Conservation (phyloP, 2,113 vertebrate species). For the Gambusia affinis region DNA sequence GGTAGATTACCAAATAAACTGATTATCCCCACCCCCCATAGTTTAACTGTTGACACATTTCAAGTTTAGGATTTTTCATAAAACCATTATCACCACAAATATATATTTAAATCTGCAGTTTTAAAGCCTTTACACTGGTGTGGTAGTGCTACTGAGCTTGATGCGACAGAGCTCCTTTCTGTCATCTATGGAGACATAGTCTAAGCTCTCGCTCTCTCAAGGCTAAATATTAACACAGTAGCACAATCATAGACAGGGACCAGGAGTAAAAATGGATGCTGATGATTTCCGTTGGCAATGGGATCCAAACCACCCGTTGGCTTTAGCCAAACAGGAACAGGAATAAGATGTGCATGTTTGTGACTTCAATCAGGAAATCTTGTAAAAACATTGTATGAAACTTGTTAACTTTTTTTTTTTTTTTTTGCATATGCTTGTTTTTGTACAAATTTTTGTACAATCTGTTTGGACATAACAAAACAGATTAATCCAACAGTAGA, state of each 20-base stretch:
- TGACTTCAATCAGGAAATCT: conserved; percentile 60
- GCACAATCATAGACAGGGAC: conserved; percentile 51
- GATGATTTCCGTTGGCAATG: conserved; percentile 81
- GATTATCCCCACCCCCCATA: conserved; percentile 47
- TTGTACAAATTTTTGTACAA: conserved; percentile 78
- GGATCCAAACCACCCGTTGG: conserved; percentile 58
- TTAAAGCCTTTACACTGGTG: conserved; percentile 51
- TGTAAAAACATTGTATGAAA: conserved; percentile 82
- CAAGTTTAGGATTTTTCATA: conserved; percentile 67
- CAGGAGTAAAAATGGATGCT: conserved; percentile 74
- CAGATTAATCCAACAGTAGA: conserved; percentile 19
- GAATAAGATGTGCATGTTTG: conserved; percentile 59
- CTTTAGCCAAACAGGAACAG: conserved; percentile 54
- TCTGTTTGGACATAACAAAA: conserved; percentile 75
- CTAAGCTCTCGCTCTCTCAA: conserved; percentile 40
- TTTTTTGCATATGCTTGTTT: conserved; percentile 39
- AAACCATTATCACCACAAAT: conserved; percentile 56
- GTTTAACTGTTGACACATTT: conserved; percentile 51
- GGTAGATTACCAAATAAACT: conserved; percentile 62
- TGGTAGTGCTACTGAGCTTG: conserved; percentile 48
- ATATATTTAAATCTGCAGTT: conserved; percentile 42
- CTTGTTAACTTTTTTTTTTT: conserved; percentile 26
- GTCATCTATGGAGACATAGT: conserved; percentile 39
- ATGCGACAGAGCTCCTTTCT: conserved; percentile 19
- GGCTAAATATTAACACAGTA: conserved; percentile 55